Evolutionary conservation across 1,140 invertebrate genomes (phyloP), one percentile per base, ranked within the genome.

Genomic region (Eupristina koningsbergeri): DNA sequence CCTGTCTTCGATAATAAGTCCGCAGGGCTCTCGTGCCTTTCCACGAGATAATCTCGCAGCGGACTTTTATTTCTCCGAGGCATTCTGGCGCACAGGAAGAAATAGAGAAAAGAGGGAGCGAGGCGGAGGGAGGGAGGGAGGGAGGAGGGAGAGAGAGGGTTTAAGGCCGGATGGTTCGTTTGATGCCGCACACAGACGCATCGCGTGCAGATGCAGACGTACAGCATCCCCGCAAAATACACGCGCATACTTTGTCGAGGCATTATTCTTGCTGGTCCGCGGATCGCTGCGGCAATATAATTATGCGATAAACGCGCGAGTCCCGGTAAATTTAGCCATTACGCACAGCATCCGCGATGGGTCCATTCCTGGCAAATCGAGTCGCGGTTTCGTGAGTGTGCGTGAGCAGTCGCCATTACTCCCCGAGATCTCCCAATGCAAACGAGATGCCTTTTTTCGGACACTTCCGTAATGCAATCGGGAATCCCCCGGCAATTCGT

Each of bases 1-100:
- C 41, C 76, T 74, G 50, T 78, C 75, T 78, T 71, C 64, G 81
- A 83, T 83, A 83, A 83, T 83, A 78, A 83, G 75, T 83, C 41
- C 75, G 75, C 15, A 45, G 64, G 75, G 63, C 47, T 39, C 45
- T 61, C 45, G 29, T 71, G 76, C 82, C 41, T 84, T 63, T 84
- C 76, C 67, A 47, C 67, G 69, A 79, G 82, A 84, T 79, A 79
- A 84, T 84, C 82, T 84, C 34, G 39, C 63, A 34, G 3, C 19
- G 15, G 67, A 75, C 53, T 79, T 63, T 76, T 83, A 83, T 77
- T 64, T 84, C 74, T 61, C 50, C 36, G 53, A 75, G 80, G 61
- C 61, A 63, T 76, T 67, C 39, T 63, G 39, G 53, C 71, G 61
- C 58, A 67, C 31, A 83, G 84, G 80, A 76, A 76, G 36, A 34